Conservation (phyloP, 1,140 invertebrate species). For the Ceratoteleas bidentatus region DNA sequence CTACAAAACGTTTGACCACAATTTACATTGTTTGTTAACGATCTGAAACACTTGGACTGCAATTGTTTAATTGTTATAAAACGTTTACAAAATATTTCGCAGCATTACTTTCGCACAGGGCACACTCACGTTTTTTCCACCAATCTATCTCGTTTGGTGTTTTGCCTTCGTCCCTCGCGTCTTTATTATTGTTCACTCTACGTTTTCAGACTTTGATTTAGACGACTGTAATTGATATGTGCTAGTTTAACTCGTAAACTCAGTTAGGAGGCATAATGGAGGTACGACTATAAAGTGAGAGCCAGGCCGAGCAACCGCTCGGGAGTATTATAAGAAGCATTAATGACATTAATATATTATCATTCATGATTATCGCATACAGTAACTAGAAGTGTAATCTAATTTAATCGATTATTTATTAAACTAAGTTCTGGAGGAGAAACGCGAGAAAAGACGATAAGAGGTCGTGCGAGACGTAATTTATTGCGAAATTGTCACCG, state of each 20-base stretch:
- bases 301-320: slow-evolving; percentile 65
- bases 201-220: slow-evolving; percentile 55
- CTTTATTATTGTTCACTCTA: slow-evolving; percentile 12
- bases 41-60: too few relatives aligned
- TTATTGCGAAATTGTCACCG: slow-evolving; percentile 75
- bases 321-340: slow-evolving; percentile 82
- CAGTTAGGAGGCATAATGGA: slow-evolving; percentile 63
- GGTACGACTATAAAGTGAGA: slow-evolving; percentile 67
- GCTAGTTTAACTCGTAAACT: slow-evolving; percentile 63
- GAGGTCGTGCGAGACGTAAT: slow-evolving; percentile 66
- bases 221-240: slow-evolving; percentile 64
- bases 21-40: too few relatives aligned
- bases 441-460: slow-evolving; percentile 18
- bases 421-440: slow-evolving; percentile 77
- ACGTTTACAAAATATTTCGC: too few relatives aligned
- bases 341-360: slow-evolving; percentile 83
- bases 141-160: slow-evolving; percentile 31
- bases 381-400: slow-evolving; percentile 81
- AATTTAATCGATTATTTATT: slow-evolving; percentile 83
- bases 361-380: slow-evolving; percentile 80
- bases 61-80: too few relatives aligned
- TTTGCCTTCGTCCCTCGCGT: slow-evolving; percentile 12
- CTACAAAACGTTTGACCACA: too few relatives aligned
- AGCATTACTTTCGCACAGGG: too few relatives aligned
- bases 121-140: too few relatives aligned